These are phyloP conservation scores for Anguilla japonica DNA, from an alignment of 2,113 vertebrate species.

Conservation along the genomic window DNA sequence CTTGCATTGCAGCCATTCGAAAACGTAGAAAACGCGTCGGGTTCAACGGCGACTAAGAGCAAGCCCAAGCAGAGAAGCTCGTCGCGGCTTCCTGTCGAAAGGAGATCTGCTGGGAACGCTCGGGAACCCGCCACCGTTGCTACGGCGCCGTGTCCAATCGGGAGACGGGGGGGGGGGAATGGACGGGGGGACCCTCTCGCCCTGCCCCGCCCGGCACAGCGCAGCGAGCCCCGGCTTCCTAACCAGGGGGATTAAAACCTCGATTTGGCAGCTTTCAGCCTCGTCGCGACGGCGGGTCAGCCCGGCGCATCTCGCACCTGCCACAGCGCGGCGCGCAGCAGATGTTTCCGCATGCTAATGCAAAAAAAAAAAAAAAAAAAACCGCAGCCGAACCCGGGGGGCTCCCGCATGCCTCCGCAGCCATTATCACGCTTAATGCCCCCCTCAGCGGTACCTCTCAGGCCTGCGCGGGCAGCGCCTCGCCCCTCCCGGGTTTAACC, in stretches of 20 bases:
- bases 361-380: not conserved
- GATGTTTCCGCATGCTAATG: conserved; percentile 25
- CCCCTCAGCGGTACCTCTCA: too few species aligned
- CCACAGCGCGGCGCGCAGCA: not conserved
- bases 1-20: not conserved
- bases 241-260: not conserved
- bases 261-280: conserved; percentile 8
- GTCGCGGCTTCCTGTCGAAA: not conserved
- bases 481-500: not conserved
- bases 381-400: not conserved
- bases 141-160: not conserved
- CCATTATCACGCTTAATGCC: not conserved
- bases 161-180: not conserved
- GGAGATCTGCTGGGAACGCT: not conserved
- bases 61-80: not conserved
- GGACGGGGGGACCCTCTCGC: too few species aligned
- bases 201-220: not conserved
- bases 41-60: not conserved
- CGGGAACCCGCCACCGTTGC: not conserved
- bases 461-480: not conserved
- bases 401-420: not conserved
- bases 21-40: not conserved
- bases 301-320: conserved; percentile 7
- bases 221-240: not conserved
- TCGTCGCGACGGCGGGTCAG: not conserved